Base-by-base conservation (phyloP, 2,113 vertebrate species). In the Oncorhynchus tshawytscha region DNA sequence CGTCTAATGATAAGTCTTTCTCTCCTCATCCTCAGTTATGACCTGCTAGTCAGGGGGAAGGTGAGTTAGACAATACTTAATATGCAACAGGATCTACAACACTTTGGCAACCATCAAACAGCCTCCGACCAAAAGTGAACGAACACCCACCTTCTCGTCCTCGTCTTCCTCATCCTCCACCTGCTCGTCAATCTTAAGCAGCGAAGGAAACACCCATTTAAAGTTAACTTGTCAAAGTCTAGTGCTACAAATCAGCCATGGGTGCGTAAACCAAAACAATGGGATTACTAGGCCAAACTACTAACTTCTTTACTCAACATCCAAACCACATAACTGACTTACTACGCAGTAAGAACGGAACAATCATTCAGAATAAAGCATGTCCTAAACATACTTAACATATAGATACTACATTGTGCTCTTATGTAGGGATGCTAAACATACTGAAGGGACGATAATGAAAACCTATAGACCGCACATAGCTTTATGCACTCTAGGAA, bases 151-250 rank as follows among this genome's bases (percentile, higher is more conserved):
- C 78, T 80, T 49, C 54, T 67, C 73, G 12, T 72, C 68, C 85
- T 90, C 88, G 45, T 86, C 76, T 78, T 74, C 79, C 70, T 84
- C 82, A 31, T 85, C 84, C 31, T 90, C 89, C 34, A 81, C 84
- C 51, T 82, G 39, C 78, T 84, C 83, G 83, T 91, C 15, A 81
- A 24, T 85, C 91, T 91, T 75, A 75, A 84, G 83, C 74, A 65
- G 60, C 78, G 64, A 86, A 83, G 77, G 29, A 89, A 62, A 87
- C 71, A 45, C 31, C 67, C 12, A 39, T 27, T 34, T 34, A 3
- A 20, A 45, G 27, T 5, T 4, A 18, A 15, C 5, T 27, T 67
- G 16, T 5, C 12, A 22, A 34, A 34, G 11, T 13, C 18, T 49
- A 70, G 6, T 22, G 67, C 67, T 24, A 39, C 67, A 8, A 70